phyloP scores from a whole-genome alignment of 2,797 vertebrate genomes.

The Streptopelia turtur region DNA sequence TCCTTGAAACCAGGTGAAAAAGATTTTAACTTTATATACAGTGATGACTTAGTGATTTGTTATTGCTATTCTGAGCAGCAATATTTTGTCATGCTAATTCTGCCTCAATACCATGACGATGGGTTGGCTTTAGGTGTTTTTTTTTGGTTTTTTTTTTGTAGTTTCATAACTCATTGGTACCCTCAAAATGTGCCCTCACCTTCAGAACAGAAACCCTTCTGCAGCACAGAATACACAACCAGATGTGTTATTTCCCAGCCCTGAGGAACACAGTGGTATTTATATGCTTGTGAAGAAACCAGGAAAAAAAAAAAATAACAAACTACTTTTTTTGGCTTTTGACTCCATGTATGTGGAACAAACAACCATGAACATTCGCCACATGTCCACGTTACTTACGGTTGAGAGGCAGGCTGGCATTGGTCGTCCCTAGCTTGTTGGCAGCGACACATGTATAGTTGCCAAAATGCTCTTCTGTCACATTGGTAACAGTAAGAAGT shows the following conservation, averaged over 20 bases:
- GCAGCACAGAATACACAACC: rapidly evolving
- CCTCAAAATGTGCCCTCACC: rapidly evolving
- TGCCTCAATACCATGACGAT: rapidly evolving
- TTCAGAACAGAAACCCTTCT: background rate
- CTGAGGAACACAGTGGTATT: rapidly evolving
- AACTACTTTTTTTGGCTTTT: background rate
- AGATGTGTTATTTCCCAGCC: rapidly evolving
- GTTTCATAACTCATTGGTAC: rapidly evolving
- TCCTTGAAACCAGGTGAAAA: rapidly evolving
- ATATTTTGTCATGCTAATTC: rapidly evolving
- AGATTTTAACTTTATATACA: background rate
- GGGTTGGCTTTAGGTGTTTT: background rate
- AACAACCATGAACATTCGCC: background rate
- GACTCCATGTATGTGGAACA: background rate
- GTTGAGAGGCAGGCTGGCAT: constrained; percentile 95
- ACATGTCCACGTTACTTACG: constrained; percentile 87
- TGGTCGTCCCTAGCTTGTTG: constrained; percentile 96
- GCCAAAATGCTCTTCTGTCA: constrained; percentile 98
- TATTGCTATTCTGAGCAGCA: rapidly evolving
- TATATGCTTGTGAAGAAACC: background rate
- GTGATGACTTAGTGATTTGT: rapidly evolving
- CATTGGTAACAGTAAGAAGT: constrained; percentile 95
- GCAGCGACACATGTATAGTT: constrained; percentile 98
- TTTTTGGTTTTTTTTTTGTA: too few relatives aligned
- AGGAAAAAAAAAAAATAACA: background rate